Percentiles rank a stretch among this genome's conserved stretches.
phyloP scores from a whole-genome alignment of 1,140 invertebrate species.

The Heliconius melpomene region DNA sequence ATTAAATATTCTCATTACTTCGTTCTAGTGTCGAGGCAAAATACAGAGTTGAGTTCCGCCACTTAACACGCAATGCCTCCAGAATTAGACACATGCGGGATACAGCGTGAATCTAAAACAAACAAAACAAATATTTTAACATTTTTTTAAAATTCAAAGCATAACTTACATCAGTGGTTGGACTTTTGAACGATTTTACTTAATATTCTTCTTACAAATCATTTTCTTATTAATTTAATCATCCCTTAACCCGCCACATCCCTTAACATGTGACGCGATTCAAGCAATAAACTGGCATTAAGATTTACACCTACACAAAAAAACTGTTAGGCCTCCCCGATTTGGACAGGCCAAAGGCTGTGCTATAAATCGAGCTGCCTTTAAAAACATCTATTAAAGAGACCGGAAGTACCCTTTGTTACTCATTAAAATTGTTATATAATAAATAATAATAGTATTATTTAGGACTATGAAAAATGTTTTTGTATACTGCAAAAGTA shows the following conservation, averaged over 20 bases:
- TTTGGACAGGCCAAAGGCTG: conserved; percentile 28
- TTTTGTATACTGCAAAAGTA: too few relatives aligned
- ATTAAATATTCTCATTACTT: not conserved
- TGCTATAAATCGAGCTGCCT: conserved; percentile 50
- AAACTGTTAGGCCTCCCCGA: conserved; percentile 68
- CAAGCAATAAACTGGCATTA: conserved; percentile 63
- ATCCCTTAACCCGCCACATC: conserved; percentile 27
- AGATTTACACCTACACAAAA: conserved; percentile 79
- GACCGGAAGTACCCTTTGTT: conserved; percentile 11
- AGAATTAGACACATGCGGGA: too few relatives aligned
- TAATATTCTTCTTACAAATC: not conserved
- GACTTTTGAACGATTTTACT: too few relatives aligned
- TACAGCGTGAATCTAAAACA: too few relatives aligned
- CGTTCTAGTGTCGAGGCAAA: not conserved
- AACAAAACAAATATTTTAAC: too few relatives aligned
- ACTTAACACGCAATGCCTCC: too few relatives aligned
- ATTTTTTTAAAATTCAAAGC: too few relatives aligned
- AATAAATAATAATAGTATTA: too few relatives aligned
- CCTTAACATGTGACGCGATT: conserved; percentile 17
- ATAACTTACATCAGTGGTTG: too few relatives aligned
- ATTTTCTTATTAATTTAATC: not conserved
- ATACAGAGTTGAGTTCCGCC: too few relatives aligned
- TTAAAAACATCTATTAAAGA: conserved; percentile 56
- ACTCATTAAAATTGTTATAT: not conserved
- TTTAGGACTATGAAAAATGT: too few relatives aligned